A percentile compares a stretch with the other conserved stretches of the same genome.
These are phyloP conservation scores for Morone chrysops DNA, from an alignment of 2,113 vertebrate genomes.

Conservation along the genomic window DNA sequence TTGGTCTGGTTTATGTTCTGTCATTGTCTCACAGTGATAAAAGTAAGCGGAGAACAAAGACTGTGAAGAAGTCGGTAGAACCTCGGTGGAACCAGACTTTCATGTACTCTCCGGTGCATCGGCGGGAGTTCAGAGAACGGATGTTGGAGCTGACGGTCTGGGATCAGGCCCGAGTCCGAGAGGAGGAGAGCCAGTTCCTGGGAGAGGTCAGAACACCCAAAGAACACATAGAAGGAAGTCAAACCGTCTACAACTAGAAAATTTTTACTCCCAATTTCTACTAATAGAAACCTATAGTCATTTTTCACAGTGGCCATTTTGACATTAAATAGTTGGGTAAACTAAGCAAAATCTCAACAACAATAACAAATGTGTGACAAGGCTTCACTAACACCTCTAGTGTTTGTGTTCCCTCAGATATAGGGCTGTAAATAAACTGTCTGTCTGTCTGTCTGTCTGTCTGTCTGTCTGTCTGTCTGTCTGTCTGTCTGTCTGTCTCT, in stretches of 20 bases:
- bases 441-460: no score
- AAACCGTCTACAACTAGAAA: no score
- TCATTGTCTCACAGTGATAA: slow-evolving; percentile 86
- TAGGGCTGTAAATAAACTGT: no score
- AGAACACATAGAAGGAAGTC: not conserved
- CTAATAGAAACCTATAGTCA: no score
- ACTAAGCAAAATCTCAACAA: no score
- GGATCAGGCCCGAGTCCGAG: slow-evolving; percentile 95
- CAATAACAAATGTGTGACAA: no score
- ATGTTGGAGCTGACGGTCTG: slow-evolving; percentile 96
- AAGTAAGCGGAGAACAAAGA: slow-evolving; percentile 98
- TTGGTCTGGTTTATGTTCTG: not conserved
- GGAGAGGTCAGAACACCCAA: slow-evolving; percentile 88
- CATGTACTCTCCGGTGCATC: slow-evolving; percentile 96
- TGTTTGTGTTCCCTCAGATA: no score
- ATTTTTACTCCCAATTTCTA: no score
- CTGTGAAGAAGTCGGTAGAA: slow-evolving; percentile 95
- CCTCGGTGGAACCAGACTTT: slow-evolving; percentile 99
- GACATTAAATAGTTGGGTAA: no score
- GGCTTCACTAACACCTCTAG: no score
- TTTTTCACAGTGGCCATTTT: no score
- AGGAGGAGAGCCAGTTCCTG: slow-evolving; percentile 98
- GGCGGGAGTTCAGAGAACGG: slow-evolving; percentile 92
- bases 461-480: no score
- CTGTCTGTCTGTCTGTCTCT: not conserved